phyloP scores from a whole-genome alignment of 2,888 invertebrate species.

The Kryphioiulus occultus region DNA sequence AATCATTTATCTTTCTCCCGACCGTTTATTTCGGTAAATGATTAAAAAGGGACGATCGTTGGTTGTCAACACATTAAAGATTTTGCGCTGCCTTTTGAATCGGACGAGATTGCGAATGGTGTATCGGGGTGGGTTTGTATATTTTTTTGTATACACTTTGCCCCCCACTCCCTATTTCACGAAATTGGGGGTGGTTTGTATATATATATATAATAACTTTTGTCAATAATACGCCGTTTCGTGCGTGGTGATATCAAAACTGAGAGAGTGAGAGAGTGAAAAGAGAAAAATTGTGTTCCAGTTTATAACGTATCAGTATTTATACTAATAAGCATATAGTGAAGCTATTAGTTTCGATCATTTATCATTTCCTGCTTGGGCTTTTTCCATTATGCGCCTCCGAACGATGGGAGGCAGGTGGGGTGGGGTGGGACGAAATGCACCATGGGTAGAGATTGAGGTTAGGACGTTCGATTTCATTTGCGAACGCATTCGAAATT shows the following conservation, averaged over 20 bases:
- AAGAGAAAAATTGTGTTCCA: too few relatives aligned
- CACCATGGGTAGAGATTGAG: too few relatives aligned
- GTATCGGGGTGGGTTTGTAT: too few relatives aligned
- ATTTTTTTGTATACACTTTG: neutral
- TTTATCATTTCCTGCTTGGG: constrained; percentile 23
- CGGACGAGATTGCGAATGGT: neutral
- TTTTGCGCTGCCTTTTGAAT: neutral
- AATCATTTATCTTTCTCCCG: neutral
- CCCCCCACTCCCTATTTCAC: too few relatives aligned
- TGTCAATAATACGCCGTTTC: neutral
- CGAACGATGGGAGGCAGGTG: too few relatives aligned
- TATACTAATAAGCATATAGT: neutral
- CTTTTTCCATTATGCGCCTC: too few relatives aligned
- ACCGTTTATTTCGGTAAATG: neutral
- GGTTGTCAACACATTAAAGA: neutral
- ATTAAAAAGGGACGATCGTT: constrained; percentile 2
- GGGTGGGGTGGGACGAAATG: too few relatives aligned
- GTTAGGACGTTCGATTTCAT: too few relatives aligned
- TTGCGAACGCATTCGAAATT: too few relatives aligned
- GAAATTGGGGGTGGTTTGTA: too few relatives aligned
- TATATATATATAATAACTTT: neutral
- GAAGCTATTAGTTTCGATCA: constrained; percentile 23
- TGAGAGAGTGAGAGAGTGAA: neutral
- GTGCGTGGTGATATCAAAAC: neutral
- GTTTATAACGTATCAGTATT: neutral